These are phyloP conservation scores for Circaetus cinerascens DNA, from an alignment of 2,113 vertebrate species.

Conservation along the genomic window DNA sequence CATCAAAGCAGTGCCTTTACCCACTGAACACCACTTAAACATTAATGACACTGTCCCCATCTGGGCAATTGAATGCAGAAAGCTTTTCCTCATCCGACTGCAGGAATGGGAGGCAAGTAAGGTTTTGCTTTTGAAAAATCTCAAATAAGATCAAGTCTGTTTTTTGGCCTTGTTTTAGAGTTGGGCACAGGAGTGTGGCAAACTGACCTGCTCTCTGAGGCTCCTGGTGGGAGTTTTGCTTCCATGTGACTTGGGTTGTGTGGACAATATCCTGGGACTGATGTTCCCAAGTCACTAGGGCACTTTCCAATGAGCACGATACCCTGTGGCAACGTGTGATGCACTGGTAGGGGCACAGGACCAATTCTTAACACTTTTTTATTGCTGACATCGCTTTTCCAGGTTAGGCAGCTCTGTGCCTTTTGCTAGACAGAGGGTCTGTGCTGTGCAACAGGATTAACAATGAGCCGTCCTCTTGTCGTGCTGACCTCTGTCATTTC, in stretches of 20 bases:
- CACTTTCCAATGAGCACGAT: accelerated
- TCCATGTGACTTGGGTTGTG: background rate
- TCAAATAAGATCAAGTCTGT: background rate
- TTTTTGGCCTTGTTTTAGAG: background rate
- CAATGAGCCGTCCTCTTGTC: background rate
- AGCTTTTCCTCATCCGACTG: background rate
- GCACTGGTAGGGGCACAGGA: background rate
- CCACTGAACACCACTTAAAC: background rate
- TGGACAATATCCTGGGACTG: background rate
- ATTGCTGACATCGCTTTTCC: background rate
- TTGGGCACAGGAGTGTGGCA: background rate
- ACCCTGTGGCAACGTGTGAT: accelerated
- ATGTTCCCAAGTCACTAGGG: background rate
- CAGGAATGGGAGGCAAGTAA: background rate
- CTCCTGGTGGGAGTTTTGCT: background rate
- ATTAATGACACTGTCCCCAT: background rate
- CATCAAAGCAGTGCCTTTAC: background rate
- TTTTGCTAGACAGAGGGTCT: background rate
- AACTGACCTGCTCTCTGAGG: background rate
- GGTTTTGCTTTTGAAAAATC: background rate
- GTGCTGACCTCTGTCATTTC: background rate
- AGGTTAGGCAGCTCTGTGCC: background rate
- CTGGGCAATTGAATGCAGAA: background rate
- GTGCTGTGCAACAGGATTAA: background rate
- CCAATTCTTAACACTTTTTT: background rate